phyloP scores from a whole-genome alignment of 2,113 vertebrate species.

The Macrotus californicus region DNA sequence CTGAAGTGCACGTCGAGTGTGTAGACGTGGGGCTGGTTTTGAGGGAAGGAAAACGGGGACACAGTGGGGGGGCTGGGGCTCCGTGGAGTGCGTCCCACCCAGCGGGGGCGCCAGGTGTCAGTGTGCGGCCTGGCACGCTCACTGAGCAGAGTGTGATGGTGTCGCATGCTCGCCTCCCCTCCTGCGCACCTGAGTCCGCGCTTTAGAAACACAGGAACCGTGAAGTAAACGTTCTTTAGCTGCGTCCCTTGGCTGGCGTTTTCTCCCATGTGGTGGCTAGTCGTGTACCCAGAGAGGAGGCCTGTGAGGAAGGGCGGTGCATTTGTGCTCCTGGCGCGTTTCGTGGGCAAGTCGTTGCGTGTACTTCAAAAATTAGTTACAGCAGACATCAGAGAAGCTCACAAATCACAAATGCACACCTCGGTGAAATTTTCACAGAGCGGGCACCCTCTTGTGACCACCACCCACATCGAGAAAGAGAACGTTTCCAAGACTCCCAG shows the following conservation, averaged over 20 bases:
- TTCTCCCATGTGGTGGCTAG: neutral
- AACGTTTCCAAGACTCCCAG: neutral
- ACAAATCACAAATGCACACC: rapidly evolving
- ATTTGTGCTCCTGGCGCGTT: neutral
- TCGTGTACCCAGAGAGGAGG: neutral
- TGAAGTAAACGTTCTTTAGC: neutral
- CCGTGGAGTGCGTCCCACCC: neutral
- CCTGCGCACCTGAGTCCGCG: neutral
- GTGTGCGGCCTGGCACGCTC: neutral
- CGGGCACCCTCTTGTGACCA: neutral
- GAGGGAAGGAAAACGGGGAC: neutral
- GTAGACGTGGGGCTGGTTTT: neutral
- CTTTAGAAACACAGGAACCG: neutral
- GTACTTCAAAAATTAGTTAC: neutral
- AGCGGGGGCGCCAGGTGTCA: no score
- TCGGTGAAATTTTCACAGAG: neutral
- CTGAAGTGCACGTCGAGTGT: neutral
- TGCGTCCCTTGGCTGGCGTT: neutral
- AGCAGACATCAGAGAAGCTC: neutral
- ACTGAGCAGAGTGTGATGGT: neutral
- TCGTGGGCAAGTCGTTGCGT: neutral
- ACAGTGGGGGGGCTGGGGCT: neutral
- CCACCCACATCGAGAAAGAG: neutral
- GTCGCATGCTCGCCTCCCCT: neutral
- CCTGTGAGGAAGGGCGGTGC: no score